Base-by-base conservation (phyloP, 2,113 vertebrate species). In the Regulus satrapa region DNA sequence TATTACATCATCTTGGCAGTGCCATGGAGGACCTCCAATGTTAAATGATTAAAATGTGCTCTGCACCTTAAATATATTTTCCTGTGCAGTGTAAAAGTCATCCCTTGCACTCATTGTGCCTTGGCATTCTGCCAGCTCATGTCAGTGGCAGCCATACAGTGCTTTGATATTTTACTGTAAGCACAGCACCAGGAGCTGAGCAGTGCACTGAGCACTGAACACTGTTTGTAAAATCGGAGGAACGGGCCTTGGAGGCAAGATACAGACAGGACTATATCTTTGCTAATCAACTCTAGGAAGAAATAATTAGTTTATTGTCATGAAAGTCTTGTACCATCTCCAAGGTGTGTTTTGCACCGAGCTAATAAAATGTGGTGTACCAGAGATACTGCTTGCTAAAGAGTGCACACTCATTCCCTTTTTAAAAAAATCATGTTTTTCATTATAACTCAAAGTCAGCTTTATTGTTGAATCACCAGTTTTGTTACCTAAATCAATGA, bases 41-140 rank as follows among this genome's bases (percentile, higher is more conserved):
- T 66, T 93, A 85, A 88, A 88, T 80, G 6, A 89, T n/a, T 83
- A 80, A n/a, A 79, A 66, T 80, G 64, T 59, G 38, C 64, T 94
- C 55, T 73, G 79, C 29, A 49, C 83, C 51, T 92, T 52, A n/a
- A 90, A 59, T 59, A 18, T 49, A 16, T 93, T 85, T 85, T 88
- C 21, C 38, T 7, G 4, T 43, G 41, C 56, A 40, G 41, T 76
- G 45, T 83, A 51, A 80, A 88, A 80, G 72, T 58, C 32, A 64
- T 45, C 10, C 21, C 9, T 69, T 84, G 20, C 17, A 6, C 34
- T 81, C n/a, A 14, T 63, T 45, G 14, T 11, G 23, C 2, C 0
- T 23, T 49, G 41, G 49, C 41, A 17, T n/a, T 81, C 29, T 69
- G 49, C 46, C 51, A 79, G 4, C 0, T 0, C 16, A 1, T 21